A percentile compares a stretch with the other conserved stretches of the same genome.
These are phyloP conservation scores for Globia sparganii DNA, from an alignment of 2,888 invertebrate genomes.

Conservation along the genomic window DNA sequence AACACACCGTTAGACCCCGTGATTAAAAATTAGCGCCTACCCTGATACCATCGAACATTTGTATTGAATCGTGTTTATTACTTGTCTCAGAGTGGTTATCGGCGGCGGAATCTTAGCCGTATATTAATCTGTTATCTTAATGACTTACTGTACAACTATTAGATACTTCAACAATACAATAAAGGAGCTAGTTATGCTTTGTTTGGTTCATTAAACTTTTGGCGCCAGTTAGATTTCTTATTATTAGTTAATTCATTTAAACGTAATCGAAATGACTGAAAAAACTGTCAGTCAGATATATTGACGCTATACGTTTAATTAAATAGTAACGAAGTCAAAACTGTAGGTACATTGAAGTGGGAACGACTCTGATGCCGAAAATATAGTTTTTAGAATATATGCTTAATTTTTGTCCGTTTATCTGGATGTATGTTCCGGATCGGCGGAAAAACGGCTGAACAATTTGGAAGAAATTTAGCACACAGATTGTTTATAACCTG, in stretches of 20 bases:
- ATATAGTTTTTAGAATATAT: too few relatives aligned
- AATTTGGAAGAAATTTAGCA: too few relatives aligned
- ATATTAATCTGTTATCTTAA: conserved; percentile 66
- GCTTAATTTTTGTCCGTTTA: too few relatives aligned
- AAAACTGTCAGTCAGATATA: background rate
- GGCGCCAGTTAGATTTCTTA: conserved; percentile 12
- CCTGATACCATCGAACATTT: conserved; percentile 67
- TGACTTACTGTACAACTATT: conserved; percentile 67
- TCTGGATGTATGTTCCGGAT: too few relatives aligned
- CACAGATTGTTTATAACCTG: too few relatives aligned
- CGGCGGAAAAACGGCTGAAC: too few relatives aligned
- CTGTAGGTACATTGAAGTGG: too few relatives aligned
- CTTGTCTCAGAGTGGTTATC: conserved; percentile 66
- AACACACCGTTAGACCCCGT: background rate
- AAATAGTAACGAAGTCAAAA: too few relatives aligned
- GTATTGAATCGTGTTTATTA: conserved; percentile 59
- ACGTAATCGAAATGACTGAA: background rate
- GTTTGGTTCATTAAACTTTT: conserved; percentile 39
- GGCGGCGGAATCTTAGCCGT: conserved; percentile 62
- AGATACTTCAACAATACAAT: conserved; percentile 60
- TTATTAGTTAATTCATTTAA: background rate
- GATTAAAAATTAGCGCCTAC: conserved; percentile 67
- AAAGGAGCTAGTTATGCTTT: conserved; percentile 46
- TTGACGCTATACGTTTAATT: too few relatives aligned
- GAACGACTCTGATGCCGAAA: too few relatives aligned